Percentiles rank a stretch among this genome's conserved stretches.
These are phyloP conservation scores for Melanargia galathea DNA, from an alignment of 2,888 invertebrate species.

Conservation along the genomic window DNA sequence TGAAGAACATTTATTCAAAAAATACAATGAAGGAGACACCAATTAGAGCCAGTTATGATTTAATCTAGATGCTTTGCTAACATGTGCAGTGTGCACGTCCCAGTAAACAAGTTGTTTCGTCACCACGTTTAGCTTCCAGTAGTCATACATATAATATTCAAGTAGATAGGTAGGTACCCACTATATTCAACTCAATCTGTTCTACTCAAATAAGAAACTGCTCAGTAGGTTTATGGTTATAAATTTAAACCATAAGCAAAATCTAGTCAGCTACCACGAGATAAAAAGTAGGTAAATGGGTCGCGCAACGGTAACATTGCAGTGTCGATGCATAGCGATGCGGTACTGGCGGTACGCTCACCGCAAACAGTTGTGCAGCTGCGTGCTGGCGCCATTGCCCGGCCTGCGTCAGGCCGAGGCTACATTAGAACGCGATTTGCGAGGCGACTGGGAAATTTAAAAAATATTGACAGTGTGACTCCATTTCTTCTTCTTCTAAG, in stretches of 20 bases:
- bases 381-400: conserved; percentile 54
- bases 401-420: conserved; percentile 10
- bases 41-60: conserved; percentile 3
- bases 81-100: conserved; percentile 24
- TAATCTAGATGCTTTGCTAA: conserved; percentile 17
- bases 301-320: conserved; percentile 42
- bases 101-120: conserved; percentile 32
- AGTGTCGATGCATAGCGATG: conserved; percentile 34
- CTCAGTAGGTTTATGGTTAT: not conserved
- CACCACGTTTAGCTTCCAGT: not conserved
- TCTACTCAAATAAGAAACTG: not conserved
- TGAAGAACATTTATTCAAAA: not conserved
- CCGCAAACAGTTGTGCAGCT: conserved; percentile 68
- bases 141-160: not conserved
- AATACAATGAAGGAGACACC: not conserved
- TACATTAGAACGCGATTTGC: not conserved
- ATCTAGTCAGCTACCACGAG: conserved; percentile 2
- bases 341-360: conserved; percentile 34
- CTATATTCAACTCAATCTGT: not conserved
- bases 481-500: too few relatives aligned
- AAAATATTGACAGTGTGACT: too few relatives aligned
- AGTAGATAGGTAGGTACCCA: too few relatives aligned
- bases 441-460: not conserved
- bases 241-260: conserved; percentile 9
- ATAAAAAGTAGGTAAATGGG: conserved; percentile 45